Evolutionary conservation across 2,888 invertebrate genomes (phyloP).

Genomic region (Myopa tessellatipennis): DNA sequence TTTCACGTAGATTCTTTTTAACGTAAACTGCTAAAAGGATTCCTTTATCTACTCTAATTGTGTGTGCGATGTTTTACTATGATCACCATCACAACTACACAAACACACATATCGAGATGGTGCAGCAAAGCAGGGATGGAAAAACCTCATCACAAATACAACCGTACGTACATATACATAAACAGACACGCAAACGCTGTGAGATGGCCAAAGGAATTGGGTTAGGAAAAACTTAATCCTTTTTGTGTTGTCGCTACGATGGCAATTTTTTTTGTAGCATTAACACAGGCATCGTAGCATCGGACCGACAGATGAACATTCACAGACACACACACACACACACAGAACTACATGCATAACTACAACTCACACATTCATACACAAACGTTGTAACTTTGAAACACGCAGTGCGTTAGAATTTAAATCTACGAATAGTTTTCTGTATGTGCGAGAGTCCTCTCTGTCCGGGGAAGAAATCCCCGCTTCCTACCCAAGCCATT

Average conservation of each 20-base stretch:
- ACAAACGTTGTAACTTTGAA: too few species aligned
- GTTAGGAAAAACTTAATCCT: conserved; percentile 10
- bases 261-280: neutral
- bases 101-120: too few species aligned
- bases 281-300: neutral
- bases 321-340: neutral
- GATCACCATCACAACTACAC: too few species aligned
- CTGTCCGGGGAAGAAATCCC: too few species aligned
- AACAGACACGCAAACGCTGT: neutral
- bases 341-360: too few species aligned
- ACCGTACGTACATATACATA: neutral
- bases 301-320: neutral
- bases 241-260: conserved; percentile 20
- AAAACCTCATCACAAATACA: neutral
- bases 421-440: too few species aligned
- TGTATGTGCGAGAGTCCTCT: too few species aligned
- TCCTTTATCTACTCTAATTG: conserved; percentile 12
- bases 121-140: too few species aligned
- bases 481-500: too few species aligned
- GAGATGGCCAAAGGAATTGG: conserved; percentile 23
- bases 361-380: too few species aligned
- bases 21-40: conserved; percentile 10
- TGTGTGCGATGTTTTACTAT: neutral
- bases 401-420: too few species aligned
- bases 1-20: neutral